Evolutionary conservation across 2,888 invertebrate genomes (phyloP).

Genomic region (Nephrotoma flavescens): DNA sequence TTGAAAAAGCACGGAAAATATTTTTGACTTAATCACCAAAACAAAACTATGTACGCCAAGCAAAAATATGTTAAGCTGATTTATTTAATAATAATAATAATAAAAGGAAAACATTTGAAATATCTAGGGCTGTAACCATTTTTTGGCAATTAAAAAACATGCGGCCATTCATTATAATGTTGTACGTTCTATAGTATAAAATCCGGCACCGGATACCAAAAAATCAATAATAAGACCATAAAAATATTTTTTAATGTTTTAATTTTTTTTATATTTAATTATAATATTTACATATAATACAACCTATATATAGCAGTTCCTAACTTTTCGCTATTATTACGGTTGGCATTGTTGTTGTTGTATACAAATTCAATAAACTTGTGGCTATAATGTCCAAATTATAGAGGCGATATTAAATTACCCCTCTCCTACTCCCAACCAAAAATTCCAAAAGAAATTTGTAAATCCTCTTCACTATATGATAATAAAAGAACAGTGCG

Average conservation of each 20-base stretch:
- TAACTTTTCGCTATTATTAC: background rate
- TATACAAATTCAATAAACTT: background rate
- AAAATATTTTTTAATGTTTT: background rate
- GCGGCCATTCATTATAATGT: too few relatives aligned
- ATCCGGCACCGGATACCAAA: background rate
- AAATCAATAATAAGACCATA: background rate
- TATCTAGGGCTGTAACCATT: background rate
- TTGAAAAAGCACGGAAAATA: too few relatives aligned
- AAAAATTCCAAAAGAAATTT: background rate
- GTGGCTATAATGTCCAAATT: background rate
- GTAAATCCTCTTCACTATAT: background rate
- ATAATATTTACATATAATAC: background rate
- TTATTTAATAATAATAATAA: background rate
- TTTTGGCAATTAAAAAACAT: background rate
- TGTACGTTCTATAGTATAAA: background rate
- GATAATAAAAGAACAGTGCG: background rate
- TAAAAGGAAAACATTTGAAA: background rate
- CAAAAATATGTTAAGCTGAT: background rate
- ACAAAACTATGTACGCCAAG: background rate
- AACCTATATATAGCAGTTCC: background rate
- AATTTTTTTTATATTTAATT: background rate
- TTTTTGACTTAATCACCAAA: background rate
- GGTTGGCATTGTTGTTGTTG: background rate
- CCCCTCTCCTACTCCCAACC: too few relatives aligned
- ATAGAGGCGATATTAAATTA: background rate